phyloP scores from a whole-genome alignment of 1,140 invertebrate genomes.

The Trachymyrmex septentrionalis region DNA sequence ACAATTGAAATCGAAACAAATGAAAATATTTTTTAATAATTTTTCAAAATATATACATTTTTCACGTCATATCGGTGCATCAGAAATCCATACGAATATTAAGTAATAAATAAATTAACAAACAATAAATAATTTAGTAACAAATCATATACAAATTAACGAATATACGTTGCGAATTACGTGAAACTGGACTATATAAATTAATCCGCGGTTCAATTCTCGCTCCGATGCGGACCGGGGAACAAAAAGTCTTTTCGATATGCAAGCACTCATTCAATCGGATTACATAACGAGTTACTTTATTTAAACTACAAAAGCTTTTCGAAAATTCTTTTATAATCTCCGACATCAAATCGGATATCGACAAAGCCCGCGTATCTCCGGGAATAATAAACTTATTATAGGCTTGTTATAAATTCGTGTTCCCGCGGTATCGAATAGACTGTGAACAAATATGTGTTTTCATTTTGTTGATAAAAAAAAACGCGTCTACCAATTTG shows the following conservation, averaged over 20 bases:
- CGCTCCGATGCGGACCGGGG: background rate
- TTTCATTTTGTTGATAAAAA: constrained; percentile 5
- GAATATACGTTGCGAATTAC: constrained; percentile 29
- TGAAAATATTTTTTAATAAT: no score
- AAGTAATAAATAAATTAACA: constrained; percentile 2
- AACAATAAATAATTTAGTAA: background rate
- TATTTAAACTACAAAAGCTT: constrained; percentile 40
- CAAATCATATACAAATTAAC: background rate
- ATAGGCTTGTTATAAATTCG: constrained; percentile 41
- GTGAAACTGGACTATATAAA: background rate
- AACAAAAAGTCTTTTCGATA: background rate
- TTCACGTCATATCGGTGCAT: background rate
- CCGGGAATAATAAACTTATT: constrained; percentile 35
- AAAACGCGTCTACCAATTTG: constrained; percentile 23
- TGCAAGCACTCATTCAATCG: background rate
- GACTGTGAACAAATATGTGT: background rate
- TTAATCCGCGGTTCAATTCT: constrained; percentile 21
- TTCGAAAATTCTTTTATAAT: constrained; percentile 27
- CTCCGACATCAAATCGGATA: constrained; percentile 3
- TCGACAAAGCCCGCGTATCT: background rate
- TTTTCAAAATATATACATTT: background rate
- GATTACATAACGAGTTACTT: constrained; percentile 6
- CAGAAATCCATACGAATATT: background rate
- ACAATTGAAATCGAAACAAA: no score
- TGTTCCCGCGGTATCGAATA: background rate